These are phyloP conservation scores for Drosophila ironensis DNA, from an alignment of 1,140 invertebrate species.

Conservation along the genomic window DNA sequence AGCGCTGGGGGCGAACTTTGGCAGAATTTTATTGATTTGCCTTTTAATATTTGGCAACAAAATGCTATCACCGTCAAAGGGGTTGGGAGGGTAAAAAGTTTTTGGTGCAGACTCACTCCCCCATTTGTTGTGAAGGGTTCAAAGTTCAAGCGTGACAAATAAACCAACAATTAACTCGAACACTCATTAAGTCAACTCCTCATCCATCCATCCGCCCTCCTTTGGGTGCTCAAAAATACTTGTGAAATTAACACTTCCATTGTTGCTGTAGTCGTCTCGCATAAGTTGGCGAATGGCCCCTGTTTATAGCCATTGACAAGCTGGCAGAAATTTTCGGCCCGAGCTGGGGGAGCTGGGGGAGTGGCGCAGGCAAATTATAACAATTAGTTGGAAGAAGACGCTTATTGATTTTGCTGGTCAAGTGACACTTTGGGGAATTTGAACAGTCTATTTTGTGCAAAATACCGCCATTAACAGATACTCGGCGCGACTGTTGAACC, in stretches of 20 bases:
- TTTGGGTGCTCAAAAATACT: slow-evolving; percentile 37
- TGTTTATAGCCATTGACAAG: slow-evolving; percentile 8
- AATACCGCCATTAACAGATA: not conserved
- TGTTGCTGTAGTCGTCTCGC: slow-evolving; percentile 24
- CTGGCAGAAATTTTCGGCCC: not conserved
- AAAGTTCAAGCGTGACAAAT: slow-evolving; percentile 74
- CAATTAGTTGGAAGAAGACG: slow-evolving; percentile 60
- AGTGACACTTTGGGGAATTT: slow-evolving; percentile 64
- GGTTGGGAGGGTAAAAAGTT: slow-evolving; percentile 3
- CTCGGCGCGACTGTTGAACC: slow-evolving; percentile 36
- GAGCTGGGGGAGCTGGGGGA: not conserved
- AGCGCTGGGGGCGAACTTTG: not conserved
- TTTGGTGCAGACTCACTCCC: not conserved
- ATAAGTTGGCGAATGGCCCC: slow-evolving; percentile 36
- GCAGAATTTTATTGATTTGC: slow-evolving; percentile 17
- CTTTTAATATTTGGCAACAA: slow-evolving; percentile 21
- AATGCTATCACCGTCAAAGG: slow-evolving; percentile 4
- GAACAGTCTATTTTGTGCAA: slow-evolving; percentile 11
- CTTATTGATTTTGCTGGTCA: slow-evolving; percentile 67
- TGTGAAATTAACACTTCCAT: slow-evolving; percentile 72
- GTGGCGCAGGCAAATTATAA: slow-evolving; percentile 55
- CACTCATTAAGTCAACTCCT: slow-evolving; percentile 58
- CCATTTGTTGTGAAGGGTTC: slow-evolving; percentile 62
- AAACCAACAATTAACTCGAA: slow-evolving; percentile 72
- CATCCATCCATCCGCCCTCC: slow-evolving; percentile 7